These are phyloP conservation scores for Ypsolopha scabrella DNA, from an alignment of 2,888 invertebrate species.

Conservation along the genomic window DNA sequence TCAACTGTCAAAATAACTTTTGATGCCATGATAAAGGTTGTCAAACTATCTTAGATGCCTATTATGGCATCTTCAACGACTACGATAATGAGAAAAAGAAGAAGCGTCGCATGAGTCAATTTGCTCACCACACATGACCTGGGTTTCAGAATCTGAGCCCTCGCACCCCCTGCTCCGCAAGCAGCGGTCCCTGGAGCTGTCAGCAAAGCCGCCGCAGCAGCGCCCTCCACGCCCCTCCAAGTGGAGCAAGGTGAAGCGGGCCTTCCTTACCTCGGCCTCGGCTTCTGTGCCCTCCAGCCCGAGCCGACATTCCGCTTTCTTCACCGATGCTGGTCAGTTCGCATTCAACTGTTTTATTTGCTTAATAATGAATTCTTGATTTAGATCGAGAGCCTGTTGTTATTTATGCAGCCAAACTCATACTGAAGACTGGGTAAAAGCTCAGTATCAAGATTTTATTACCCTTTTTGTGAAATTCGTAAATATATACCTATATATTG, in stretches of 20 bases:
- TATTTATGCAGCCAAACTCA: too few species aligned
- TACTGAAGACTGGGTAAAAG: too few species aligned
- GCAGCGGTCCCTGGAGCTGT: constrained; percentile 58
- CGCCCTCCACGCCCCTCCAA: constrained; percentile 73
- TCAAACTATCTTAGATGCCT: too few species aligned
- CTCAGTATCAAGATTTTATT: too few species aligned
- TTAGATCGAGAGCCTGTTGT: too few species aligned
- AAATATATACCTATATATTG: too few species aligned
- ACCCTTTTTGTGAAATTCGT: too few species aligned
- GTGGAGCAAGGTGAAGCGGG: constrained; percentile 81
- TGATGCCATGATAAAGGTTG: too few species aligned
- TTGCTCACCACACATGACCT: neutral
- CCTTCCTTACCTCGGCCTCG: constrained; percentile 73
- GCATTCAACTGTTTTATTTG: neutral
- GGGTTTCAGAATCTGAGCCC: constrained; percentile 47
- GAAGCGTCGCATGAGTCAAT: too few species aligned
- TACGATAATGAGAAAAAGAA: neutral
- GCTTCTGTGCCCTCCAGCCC: constrained; percentile 79
- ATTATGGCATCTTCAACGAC: neutral
- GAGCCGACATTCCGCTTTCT: constrained; percentile 74
- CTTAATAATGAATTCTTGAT: too few species aligned
- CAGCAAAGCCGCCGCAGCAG: constrained; percentile 55
- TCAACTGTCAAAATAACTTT: too few species aligned
- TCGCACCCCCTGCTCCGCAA: constrained; percentile 56
- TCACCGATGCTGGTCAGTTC: constrained; percentile 73